Base-by-base conservation (phyloP, 2,113 vertebrate species). In the Carassius gibelio region DNA sequence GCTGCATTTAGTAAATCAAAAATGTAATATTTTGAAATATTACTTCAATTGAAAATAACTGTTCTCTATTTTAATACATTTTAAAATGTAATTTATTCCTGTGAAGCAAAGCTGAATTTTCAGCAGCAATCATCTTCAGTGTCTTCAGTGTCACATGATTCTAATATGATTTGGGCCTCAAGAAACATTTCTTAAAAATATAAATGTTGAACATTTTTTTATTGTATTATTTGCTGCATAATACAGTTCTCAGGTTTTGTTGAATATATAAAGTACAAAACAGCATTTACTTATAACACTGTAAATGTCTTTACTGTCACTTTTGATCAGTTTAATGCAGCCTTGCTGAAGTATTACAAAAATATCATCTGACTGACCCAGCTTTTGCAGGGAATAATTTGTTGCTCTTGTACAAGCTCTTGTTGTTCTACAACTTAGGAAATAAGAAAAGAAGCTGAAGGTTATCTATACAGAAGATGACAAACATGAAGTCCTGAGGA, bases 391-490 rank as follows among this genome's bases (percentile, higher is more conserved):
- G 50, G 45, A 23, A 75, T 0, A 76, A 23, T 52, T 17, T 26
- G 23, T 45, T 30, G 42, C 74, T 52, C 48, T 76, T 30, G 30
- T 30, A 30, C 30, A 30, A 30, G 30, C 30, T 30, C 30, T 30
- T 30, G 1, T 30, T 30, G 30, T 30, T 30, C 30, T 30, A 30
- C 30, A 52, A 52, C 23, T 0, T 30, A 55, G 8, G n/a, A 50
- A 75, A 75, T 17, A 4, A 75, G 45, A 55, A 76, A 76, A 55
- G 3, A 52, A 76, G 75, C 75, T 55, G 45, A 62, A 10, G n/a
- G 61, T 23, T 23, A 62, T 10, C 42, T 48, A 11, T 48, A 13
- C 10, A 48, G 45, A 76, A 48, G 13, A 72, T 42, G 36, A 75
- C 72, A 23, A 19, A 13, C 21, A 26, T 14, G 10, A 50, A 3